Evolutionary conservation across 1,140 invertebrate genomes (phyloP).

Genomic region (Drosophila navojoa): DNA sequence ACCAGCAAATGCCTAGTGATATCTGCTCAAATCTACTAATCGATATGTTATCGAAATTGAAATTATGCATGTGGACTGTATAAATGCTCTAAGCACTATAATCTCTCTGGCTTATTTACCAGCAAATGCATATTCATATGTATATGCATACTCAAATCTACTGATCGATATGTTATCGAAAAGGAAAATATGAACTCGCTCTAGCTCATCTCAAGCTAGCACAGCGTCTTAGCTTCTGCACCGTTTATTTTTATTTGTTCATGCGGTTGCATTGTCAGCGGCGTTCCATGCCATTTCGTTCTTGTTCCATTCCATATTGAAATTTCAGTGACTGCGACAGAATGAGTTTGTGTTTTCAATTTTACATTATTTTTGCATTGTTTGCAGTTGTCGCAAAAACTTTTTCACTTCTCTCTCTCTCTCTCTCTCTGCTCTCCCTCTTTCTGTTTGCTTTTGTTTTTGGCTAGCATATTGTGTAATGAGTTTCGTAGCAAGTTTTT

Average conservation of each 20-base stretch:
- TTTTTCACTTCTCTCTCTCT: slow-evolving; percentile 9
- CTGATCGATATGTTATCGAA: slow-evolving; percentile 7
- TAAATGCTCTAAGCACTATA: background rate
- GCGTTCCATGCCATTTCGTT: slow-evolving; percentile 4
- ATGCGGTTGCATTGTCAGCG: background rate
- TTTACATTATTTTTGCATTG: slow-evolving; percentile 55
- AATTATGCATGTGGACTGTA: background rate
- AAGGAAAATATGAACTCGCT: background rate
- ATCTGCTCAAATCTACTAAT: background rate
- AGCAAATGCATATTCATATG: no score
- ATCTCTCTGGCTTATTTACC: no score
- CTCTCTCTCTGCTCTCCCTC: background rate
- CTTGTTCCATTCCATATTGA: slow-evolving; percentile 16
- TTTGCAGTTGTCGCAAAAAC: slow-evolving; percentile 38
- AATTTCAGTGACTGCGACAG: background rate
- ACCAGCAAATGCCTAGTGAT: no score
- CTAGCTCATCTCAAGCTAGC: no score
- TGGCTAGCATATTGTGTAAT: slow-evolving; percentile 37
- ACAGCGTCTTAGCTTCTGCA: background rate
- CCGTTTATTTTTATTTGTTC: background rate
- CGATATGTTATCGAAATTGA: slow-evolving; percentile 5
- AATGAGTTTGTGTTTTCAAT: slow-evolving; percentile 13
- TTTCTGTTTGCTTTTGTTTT: background rate
- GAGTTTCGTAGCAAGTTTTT: slow-evolving; percentile 27
- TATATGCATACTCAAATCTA: background rate